Evolutionary conservation across 2,113 vertebrate species (phyloP).

Genomic region (Epinephelus cyanopodus): DNA sequence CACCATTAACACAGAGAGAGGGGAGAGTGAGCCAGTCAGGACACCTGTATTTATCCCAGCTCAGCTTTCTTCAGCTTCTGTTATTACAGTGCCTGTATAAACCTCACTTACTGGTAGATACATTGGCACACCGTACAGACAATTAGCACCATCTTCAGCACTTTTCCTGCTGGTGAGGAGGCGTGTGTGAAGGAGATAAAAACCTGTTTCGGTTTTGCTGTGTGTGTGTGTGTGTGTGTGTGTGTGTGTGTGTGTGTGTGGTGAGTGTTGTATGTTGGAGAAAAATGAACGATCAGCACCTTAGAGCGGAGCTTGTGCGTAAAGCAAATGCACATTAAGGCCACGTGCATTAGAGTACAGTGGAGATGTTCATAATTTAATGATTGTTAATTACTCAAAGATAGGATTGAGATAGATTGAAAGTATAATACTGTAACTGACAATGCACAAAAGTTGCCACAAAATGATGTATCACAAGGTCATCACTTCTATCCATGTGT

Average conservation of each 20-base stretch:
- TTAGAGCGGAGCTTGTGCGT: conserved; percentile 4
- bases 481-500: no score
- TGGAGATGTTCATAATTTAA: not conserved
- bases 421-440: not conserved
- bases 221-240: not conserved
- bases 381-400: not conserved
- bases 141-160: conserved; percentile 43
- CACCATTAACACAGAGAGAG: not conserved
- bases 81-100: conserved; percentile 44
- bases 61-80: conserved; percentile 36
- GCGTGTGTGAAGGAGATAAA: conserved; percentile 29
- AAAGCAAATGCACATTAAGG: not conserved
- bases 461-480: no score
- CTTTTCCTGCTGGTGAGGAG: conserved; percentile 35
- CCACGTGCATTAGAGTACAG: not conserved
- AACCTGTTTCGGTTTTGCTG: conserved; percentile 18
- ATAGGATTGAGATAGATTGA: not conserved
- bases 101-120: conserved; percentile 10
- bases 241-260: not conserved
- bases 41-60: conserved; percentile 52
- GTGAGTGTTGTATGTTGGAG: not conserved
- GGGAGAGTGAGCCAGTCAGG: not conserved
- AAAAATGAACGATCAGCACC: not conserved
- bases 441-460: no score
- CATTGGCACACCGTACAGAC: not conserved